Base-by-base conservation (phyloP, 2,888 invertebrate species). In the Malthinus seriepunctatus region DNA sequence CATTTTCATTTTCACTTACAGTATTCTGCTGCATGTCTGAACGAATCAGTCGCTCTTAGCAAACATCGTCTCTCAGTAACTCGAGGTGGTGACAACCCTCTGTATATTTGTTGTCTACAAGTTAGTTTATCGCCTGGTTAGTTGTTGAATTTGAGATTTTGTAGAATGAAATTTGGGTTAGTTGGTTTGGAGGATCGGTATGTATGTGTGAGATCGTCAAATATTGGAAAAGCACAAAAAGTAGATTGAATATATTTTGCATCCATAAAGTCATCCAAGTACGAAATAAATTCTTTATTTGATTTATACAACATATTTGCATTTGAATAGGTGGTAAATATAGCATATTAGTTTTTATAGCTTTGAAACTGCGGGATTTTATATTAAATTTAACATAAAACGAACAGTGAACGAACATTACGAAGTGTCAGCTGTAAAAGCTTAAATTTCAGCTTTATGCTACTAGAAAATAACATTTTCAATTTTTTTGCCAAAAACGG, bases 281-380 rank as follows among this genome's bases (percentile, higher is more conserved):
- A 51, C 46, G 51, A 61, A 61, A 61, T 53, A 57, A 49, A 61
- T 56, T 61, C 52, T 53, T 53, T 61, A 61, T 56, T 52, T 56
- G 52, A 61, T 61, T 53, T 61, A 50, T 46, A 46, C 42, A 54
- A 53, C 47, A 42, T 53, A 61, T 57, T 56, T 61, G 56, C 56
- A 56, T 61, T 38, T 44, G 46, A 61, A 61, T 61, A 51, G 56
- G 52, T 61, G 50, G 56, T 56, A 61, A 61, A 61, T 61, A 56
- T 53, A 42, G 46, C 53, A 42, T 53, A 53, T 56, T 61, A 53
- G 50, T 53, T 60, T 61, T 56, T 61, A 56, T 56, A 35, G 44
- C 51, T 49, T 49, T 35, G 38, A 46, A 50, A 46, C 49, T 61
- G 46, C 49, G 38, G 45, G 35, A 53, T 45, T 61, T 48, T 53